Percentiles rank a stretch among this genome's conserved stretches.
Conservation (phyloP, 2,797 vertebrate genomes). For the Chaenodraco wilsoni region DNA sequence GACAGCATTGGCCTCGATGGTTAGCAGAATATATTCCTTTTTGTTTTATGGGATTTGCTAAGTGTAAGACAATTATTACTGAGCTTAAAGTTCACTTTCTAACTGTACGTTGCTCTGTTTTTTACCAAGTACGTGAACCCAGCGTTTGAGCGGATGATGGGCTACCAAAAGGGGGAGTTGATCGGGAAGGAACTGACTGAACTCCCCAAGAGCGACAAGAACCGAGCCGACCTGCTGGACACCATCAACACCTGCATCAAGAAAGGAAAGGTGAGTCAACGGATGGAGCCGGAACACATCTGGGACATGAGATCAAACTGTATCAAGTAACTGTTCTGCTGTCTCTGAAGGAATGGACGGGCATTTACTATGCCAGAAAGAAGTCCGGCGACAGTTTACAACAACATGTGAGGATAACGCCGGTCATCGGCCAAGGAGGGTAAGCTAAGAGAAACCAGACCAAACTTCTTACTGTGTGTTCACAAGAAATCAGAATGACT, state of each 20-base stretch:
- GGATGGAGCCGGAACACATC: too few species aligned
- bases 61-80: not conserved
- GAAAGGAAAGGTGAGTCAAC: slow-evolving; percentile 90
- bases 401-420: slow-evolving; percentile 94
- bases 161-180: slow-evolving; percentile 92
- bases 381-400: slow-evolving; percentile 95
- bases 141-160: slow-evolving; percentile 95
- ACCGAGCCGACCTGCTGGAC: slow-evolving; percentile 90
- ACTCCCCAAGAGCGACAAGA: slow-evolving; percentile 93
- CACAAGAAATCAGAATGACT: not conserved
- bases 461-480: not conserved
- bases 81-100: not conserved
- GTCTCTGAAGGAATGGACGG: slow-evolving; percentile 92
- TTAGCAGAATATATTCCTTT: not conserved
- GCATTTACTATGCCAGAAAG: slow-evolving; percentile 90
- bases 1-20: not conserved
- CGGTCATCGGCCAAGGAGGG: slow-evolving; percentile 95
- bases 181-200: slow-evolving; percentile 93
- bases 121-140: slow-evolving; percentile 93
- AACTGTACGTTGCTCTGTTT: not conserved
- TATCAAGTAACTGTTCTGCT: slow-evolving; percentile 1
- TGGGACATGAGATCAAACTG: not conserved
- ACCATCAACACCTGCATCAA: slow-evolving; percentile 93
- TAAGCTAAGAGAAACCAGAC: slow-evolving; percentile 71
- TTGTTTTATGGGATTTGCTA: not conserved